A percentile compares a stretch with the other conserved stretches of the same genome.
Conservation (phyloP, 2,113 vertebrate species). For the Centropus bengalensis region DNA sequence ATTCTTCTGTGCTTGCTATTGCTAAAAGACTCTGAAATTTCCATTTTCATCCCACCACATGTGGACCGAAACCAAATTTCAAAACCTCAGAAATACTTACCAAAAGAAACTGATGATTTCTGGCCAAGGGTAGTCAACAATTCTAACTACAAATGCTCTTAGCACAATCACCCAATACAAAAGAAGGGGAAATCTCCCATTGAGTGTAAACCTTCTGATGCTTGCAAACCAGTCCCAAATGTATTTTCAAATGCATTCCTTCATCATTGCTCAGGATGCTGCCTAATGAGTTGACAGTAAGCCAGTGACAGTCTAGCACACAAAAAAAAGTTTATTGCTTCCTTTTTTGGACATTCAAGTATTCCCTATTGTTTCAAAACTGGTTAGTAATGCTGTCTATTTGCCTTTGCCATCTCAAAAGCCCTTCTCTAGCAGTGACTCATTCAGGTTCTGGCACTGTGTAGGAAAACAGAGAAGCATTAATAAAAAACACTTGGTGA, state of each 20-base stretch:
- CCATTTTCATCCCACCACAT: neutral
- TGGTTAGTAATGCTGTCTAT: neutral
- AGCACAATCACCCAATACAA: constrained; percentile 21
- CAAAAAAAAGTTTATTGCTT: constrained; percentile 53
- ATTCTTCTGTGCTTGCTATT: neutral
- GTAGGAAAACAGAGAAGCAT: neutral
- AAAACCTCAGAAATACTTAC: constrained; percentile 14
- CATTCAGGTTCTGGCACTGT: constrained; percentile 26
- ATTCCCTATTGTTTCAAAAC: constrained; percentile 53
- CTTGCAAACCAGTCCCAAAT: constrained; percentile 40
- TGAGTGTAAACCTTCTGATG: neutral
- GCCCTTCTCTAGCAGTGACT: constrained; percentile 37
- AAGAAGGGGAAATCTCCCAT: constrained; percentile 1
- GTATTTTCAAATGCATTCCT: constrained; percentile 47
- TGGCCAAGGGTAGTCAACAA: neutral
- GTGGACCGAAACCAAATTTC: neutral
- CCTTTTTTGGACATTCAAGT: constrained; percentile 64
- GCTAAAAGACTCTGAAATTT: neutral
- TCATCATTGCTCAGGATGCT: constrained; percentile 26
- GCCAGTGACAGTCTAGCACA: constrained; percentile 42
- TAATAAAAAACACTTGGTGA: neutral
- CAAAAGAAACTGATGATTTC: neutral
- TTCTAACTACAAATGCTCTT: neutral
- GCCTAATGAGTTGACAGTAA: constrained; percentile 59
- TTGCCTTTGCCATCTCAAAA: constrained; percentile 40